Conservation (phyloP, 2,888 invertebrate species). For the Seira ritae region DNA sequence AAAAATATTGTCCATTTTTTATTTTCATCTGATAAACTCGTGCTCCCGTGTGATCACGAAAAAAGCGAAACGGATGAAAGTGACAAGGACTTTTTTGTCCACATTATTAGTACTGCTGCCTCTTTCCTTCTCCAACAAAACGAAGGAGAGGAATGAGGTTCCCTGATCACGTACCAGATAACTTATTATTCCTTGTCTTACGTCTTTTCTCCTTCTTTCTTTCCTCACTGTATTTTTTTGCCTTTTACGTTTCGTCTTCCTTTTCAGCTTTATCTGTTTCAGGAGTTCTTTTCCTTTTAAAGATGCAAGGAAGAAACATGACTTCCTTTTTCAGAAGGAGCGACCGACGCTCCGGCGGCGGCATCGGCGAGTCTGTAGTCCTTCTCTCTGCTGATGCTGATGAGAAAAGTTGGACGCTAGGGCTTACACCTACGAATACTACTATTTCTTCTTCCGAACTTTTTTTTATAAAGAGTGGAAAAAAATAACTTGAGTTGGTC, state of each 20-base stretch:
- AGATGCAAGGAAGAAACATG: conserved; percentile 19
- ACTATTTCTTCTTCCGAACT: no score
- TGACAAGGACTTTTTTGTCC: conserved; percentile 48
- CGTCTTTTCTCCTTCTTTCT: conserved; percentile 32
- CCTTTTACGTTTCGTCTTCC: background rate
- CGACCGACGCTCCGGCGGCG: no score
- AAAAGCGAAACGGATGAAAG: conserved; percentile 34
- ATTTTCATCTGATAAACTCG: no score
- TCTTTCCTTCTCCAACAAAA: no score
- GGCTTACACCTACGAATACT: no score
- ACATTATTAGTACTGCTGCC: background rate
- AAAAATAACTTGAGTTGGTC: no score
- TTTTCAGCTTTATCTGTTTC: background rate
- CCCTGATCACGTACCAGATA: conserved; percentile 66
- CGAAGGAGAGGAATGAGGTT: conserved; percentile 42
- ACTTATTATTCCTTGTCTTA: conserved; percentile 68
- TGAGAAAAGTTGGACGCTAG: background rate
- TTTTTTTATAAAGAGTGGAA: no score
- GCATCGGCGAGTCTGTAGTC: no score
- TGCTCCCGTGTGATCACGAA: no score
- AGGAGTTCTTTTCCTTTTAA: background rate
- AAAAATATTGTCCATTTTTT: no score
- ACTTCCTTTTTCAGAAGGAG: background rate
- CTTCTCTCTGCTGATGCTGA: background rate
- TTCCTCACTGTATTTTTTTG: no score